Evolutionary conservation across 2,797 vertebrate genomes (phyloP), one percentile per base, ranked within the genome.

Genomic region (Limnodromus scolopaceus): DNA sequence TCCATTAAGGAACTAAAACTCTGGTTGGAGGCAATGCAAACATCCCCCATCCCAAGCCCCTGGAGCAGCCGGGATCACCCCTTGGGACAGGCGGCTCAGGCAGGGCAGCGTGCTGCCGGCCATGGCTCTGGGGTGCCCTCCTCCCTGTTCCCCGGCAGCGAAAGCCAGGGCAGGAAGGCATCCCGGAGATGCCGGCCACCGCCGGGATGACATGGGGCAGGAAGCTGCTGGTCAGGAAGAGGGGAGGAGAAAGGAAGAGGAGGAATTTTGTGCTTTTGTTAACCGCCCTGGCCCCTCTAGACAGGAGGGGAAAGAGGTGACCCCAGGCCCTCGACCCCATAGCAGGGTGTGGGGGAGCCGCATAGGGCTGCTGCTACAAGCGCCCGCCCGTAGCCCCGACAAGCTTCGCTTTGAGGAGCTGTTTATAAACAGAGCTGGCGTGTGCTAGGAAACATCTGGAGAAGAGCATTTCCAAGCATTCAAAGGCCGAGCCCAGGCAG

Each of bases 361-460:
- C 48, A 51, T 0, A 0, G 83, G 80, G 64, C 77, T 0, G 1
- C 38, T 49, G 87, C 74, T 1, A 0, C 0, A 2, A 69, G 80
- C 5, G 0, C 39, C 93, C 0, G 71, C 68, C 76, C 46, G 92
- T 85, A 79, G 89, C 95, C 91, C 57, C 1, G 13, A 20, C 6
- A 16, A 93, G 80, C 88, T 91, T 43, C 36, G 89, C 97, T 97
- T 92, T 92, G 91, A 97, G 97, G 81, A 72, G 92, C 82, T 95
- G 95, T 97, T 96, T 97, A 97, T 97, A 97, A 97, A 98, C 95
- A 97, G 83, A 92, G 88, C 64, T 2, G 22, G 87, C 68, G 16
- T 95, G 92, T 60, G 94, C 95, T 93, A 96, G 97, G 97, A 98
- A 98, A 97, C 97, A 98, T 97, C 97, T 98, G 97, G 96, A 95